Base-by-base conservation (phyloP, 2,888 invertebrate species). In the Drosophila koepferae region DNA sequence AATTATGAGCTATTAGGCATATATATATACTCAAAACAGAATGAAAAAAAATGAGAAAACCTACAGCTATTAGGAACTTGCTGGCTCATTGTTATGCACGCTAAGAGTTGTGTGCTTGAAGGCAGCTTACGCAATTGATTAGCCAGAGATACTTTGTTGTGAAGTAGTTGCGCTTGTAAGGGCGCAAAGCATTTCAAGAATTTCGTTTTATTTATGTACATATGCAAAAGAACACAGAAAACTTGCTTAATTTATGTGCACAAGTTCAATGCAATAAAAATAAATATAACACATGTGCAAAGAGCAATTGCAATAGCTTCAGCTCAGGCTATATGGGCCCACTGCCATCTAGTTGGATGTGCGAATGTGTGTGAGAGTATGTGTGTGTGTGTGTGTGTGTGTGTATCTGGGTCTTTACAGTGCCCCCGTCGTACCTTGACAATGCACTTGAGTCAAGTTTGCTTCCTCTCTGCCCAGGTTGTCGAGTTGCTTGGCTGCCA, bases 401-500 rank as follows among this genome's bases (percentile, higher is more conserved):
- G 18, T 67, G 55, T 65, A 72, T 68, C 56, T 75, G 70, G 59
- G 61, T 67, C 66, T 72, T 67, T 43, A n/a, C 59, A 55, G 59
- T 51, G 66, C 53, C 63, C 71, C 58, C 34, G 28, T 43, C 16
- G 75, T 75, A 71, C 87, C 87, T 87, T 87, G 87, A 82, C 87
- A 87, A 88, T 87, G 90, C 86, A 86, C 87, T 87, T 87, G 87
- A 87, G 79, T 86, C 82, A 88, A 85, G 82, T 86, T 82, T 82
- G 86, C 80, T 89, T 87, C 89, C 85, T 85, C 77, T 65, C 77
- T 65, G 64, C 63, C 66, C 77, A 70, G 72, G 67, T 69, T 63
- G 68, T 40, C 69, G 59, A 51, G 76, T 55, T 44, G 73, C 76
- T 77, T 66, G 65, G 74, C 71, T 84, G 81, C 85, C 81, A 81